Percentiles rank a stretch among this genome's conserved stretches.
These are phyloP conservation scores for Poicephalus gulielmi DNA, from an alignment of 2,113 vertebrate genomes.

Conservation along the genomic window DNA sequence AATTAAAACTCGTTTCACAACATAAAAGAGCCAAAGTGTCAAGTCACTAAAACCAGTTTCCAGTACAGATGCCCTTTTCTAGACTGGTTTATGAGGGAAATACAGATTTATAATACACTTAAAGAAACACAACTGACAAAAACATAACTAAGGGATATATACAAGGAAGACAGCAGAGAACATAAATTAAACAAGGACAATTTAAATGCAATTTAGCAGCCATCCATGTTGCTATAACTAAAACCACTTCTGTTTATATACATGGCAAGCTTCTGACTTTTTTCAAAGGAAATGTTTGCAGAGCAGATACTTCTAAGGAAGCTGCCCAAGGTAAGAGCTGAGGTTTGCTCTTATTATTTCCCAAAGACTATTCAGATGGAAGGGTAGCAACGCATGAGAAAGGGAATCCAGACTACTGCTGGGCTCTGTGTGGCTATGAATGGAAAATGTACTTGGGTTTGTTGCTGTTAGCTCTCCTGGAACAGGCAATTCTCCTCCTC, in stretches of 20 bases:
- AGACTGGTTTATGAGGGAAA: slow-evolving; percentile 72
- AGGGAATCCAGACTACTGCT: neutral
- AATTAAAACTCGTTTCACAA: slow-evolving; percentile 74
- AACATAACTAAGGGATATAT: slow-evolving; percentile 30
- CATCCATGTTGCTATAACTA: neutral
- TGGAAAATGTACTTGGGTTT: neutral
- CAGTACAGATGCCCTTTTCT: slow-evolving; percentile 66
- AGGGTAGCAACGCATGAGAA: neutral
- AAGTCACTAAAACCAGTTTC: slow-evolving; percentile 73
- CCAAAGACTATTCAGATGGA: neutral
- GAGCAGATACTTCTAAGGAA: slow-evolving; percentile 3
- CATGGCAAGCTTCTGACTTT: slow-evolving; percentile 2
- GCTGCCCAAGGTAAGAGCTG: neutral
- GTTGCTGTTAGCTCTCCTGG: neutral
- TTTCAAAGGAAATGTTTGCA: slow-evolving; percentile 32
- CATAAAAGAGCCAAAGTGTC: slow-evolving; percentile 70
- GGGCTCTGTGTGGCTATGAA: neutral
- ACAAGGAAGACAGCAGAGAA: slow-evolving; percentile 16
- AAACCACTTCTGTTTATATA: slow-evolving; percentile 24
- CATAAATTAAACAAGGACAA: slow-evolving; percentile 46
- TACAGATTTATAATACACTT: slow-evolving; percentile 72
- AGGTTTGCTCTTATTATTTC: neutral
- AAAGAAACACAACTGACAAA: slow-evolving; percentile 57
- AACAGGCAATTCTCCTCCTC: neutral
- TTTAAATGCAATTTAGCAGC: slow-evolving; percentile 2